Evolutionary conservation across 2,888 invertebrate genomes (phyloP), one percentile per base, ranked within the genome.

Genomic region (Plebejus argus): DNA sequence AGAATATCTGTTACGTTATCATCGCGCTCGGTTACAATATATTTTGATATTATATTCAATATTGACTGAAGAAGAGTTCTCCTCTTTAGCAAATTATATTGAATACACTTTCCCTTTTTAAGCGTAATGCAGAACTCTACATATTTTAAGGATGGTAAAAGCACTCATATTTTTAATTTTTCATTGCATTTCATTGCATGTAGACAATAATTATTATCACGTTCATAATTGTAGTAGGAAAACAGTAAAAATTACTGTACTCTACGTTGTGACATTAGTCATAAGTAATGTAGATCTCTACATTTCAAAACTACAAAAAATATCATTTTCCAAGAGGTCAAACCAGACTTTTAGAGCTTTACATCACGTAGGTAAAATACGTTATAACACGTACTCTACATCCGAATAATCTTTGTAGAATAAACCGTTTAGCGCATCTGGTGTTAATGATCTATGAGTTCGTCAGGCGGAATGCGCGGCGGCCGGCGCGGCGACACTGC

Each of bases 401-500:
- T 71, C 10, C 10, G 8, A 71, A 39, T 71, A 71, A 71, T 71
- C 35, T 71, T 71, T 71, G 39, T 39, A 39, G 39, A 39, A 71
- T 71, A 71, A 71, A 74, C 74, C 49, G 53, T 28, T 49, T 49
- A 49, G 18, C 28, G 53, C 74, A 74, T 74, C 74, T 74, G 74
- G 49, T 49, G 74, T 49, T 28, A 53, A 23, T 74, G 74, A 53
- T 74, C 74, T 74, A 74, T 74, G 74, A 53, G 74, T 74, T 74
- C 74, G 89, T 10, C 82, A 79, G 83, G 82, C 85, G 91, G 91
- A 91, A 92, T 92, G 91, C 88, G 87, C 86, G 83, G 53, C 53
- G 53, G 53, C 53, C 86, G 86, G 87, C 87, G 83, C 86, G 86
- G 87, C 88, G 88, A 90, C 90, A 89, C 89, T 90, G 90, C 90